Conservation (phyloP, 2,113 vertebrate genomes). For the Tautogolabrus adspersus region DNA sequence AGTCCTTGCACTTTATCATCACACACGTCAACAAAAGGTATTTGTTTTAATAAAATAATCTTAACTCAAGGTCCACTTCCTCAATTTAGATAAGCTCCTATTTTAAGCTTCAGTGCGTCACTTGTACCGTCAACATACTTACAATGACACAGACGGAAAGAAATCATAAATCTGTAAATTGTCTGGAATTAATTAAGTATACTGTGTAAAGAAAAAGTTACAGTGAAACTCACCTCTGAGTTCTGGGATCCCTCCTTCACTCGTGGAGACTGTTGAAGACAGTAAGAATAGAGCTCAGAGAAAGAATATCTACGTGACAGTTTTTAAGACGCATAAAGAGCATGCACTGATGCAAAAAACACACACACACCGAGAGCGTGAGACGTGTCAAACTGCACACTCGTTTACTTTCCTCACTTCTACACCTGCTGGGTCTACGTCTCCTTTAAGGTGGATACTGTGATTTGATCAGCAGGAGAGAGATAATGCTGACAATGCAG, state of each 20-base stretch:
- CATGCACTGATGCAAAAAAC: conserved; percentile 37
- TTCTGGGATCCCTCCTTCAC: conserved; percentile 92
- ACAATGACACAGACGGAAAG: too few species aligned
- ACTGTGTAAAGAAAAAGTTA: background rate
- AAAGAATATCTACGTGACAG: background rate
- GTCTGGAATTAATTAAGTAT: background rate
- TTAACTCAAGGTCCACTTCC: background rate
- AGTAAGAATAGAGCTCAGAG: conserved; percentile 20
- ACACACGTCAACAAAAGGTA: background rate
- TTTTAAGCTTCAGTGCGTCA: background rate
- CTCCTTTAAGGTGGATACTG: background rate
- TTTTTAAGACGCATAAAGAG: conserved; percentile 26
- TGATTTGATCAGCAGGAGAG: background rate
- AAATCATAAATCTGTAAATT: background rate
- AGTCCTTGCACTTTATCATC: background rate
- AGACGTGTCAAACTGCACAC: conserved; percentile 26
- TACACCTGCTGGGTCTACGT: background rate
- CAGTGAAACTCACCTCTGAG: conserved; percentile 87
- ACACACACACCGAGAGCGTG: conserved; percentile 26
- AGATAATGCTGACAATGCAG: background rate
- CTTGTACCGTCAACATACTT: too few species aligned
- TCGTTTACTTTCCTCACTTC: conserved; percentile 56
- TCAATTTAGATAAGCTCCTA: too few species aligned
- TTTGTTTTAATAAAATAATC: too few species aligned
- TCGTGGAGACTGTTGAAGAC: conserved; percentile 90